phyloP scores from a whole-genome alignment of 2,888 invertebrate species.

The Stenolophus ochropezus region DNA sequence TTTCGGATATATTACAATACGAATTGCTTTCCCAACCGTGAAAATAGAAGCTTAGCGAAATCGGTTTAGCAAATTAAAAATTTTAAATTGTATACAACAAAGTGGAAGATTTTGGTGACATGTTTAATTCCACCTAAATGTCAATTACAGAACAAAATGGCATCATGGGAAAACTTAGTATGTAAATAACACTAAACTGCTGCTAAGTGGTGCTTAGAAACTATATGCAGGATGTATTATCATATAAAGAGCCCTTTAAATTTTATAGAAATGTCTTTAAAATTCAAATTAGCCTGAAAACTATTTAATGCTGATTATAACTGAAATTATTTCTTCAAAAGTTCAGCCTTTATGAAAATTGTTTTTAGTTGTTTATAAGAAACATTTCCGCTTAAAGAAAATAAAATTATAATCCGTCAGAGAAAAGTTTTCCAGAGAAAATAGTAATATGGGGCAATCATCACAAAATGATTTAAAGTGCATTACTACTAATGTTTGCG shows the following conservation, averaged over 20 bases:
- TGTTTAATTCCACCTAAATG: neutral
- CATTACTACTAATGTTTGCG: constrained; percentile 11
- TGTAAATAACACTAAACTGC: constrained; percentile 26
- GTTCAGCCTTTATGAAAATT: neutral
- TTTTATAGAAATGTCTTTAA: constrained; percentile 23
- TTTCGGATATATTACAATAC: constrained; percentile 32
- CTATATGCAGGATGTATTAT: constrained; percentile 18
- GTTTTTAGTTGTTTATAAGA: neutral
- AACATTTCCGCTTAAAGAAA: neutral
- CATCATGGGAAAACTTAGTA: constrained; percentile 14
- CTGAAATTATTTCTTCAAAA: constrained; percentile 1
- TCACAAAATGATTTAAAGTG: constrained; percentile 5
- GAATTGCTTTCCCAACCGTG: neutral
- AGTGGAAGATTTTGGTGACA: too few species aligned
- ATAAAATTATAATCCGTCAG: neutral
- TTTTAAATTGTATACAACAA: neutral
- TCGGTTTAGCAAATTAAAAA: constrained; percentile 1
- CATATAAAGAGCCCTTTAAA: constrained; percentile 26
- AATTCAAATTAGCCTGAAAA: constrained; percentile 30
- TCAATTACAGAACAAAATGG: constrained; percentile 12
- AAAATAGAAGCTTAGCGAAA: constrained; percentile 9
- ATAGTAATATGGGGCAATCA: too few species aligned
- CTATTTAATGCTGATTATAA: constrained; percentile 18
- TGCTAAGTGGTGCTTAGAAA: constrained; percentile 15
- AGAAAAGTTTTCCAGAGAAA: too few species aligned